These are phyloP conservation scores for Styela clava DNA, from an alignment of 23 tunicate species.

Conservation along the genomic window DNA sequence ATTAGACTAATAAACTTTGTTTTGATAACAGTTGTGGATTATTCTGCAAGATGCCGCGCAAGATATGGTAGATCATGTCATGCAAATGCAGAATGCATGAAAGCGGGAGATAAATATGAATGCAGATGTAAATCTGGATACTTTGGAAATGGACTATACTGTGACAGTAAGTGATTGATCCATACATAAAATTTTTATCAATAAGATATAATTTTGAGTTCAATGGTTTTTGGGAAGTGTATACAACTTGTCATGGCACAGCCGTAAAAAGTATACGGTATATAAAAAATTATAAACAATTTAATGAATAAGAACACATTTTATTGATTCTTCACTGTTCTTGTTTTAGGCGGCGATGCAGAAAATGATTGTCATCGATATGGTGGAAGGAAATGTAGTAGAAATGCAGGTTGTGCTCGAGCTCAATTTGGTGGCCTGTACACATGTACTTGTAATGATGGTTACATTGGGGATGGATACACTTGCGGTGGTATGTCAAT, in stretches of 20 bases:
- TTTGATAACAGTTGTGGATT: no score
- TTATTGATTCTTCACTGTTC: no score
- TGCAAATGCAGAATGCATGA: constrained; percentile 14
- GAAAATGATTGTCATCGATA: not conserved
- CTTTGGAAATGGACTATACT: constrained; percentile 12
- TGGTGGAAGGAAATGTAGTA: not conserved
- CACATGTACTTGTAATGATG: constrained; percentile 12
- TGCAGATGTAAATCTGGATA: constrained; percentile 17
- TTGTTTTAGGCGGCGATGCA: not conserved
- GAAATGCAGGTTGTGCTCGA: not conserved
- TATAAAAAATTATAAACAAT: no score
- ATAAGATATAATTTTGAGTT: no score
- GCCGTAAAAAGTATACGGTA: no score
- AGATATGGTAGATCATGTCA: not conserved
- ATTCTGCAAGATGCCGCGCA: not conserved
- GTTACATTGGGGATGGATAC: constrained; percentile 14
- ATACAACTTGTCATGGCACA: no score
- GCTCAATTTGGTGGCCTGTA: constrained; percentile 1
- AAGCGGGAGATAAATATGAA: constrained; percentile 5
- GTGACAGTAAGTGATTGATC: constrained; percentile 1
- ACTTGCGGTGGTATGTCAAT: not conserved
- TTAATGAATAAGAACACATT: no score
- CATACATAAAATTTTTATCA: no score
- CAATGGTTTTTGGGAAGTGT: no score
- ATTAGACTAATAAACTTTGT: no score